Conservation (phyloP, 2,797 vertebrate genomes). For the Steatocranus sp. region DNA sequence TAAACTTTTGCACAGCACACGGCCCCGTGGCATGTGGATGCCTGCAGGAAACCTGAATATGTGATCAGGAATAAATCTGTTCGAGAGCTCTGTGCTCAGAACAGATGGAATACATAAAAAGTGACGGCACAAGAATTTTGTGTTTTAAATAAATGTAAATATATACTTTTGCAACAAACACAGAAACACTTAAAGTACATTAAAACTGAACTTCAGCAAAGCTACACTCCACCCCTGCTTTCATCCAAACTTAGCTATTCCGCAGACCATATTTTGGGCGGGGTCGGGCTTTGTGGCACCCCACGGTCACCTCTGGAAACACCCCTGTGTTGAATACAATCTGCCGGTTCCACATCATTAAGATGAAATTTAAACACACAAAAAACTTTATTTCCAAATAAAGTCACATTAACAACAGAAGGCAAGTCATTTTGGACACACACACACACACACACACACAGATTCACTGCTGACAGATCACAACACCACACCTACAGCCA, state of each 20-base stretch:
- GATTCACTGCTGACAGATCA: neutral
- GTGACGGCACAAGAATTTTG: neutral
- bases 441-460: neutral
- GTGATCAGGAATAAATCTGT: neutral
- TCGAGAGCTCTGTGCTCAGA: neutral
- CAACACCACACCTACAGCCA: neutral
- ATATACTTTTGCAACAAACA: neutral
- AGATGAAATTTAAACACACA: too few relatives aligned
- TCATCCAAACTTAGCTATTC: too few relatives aligned
- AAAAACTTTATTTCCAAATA: too few relatives aligned
- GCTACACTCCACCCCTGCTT: too few relatives aligned
- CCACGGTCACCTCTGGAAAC: too few relatives aligned
- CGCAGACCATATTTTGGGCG: too few relatives aligned
- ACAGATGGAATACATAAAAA: neutral
- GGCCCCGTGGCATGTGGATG: accelerated
- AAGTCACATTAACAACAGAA: too few relatives aligned
- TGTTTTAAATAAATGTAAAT: neutral
- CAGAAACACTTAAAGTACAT: neutral
- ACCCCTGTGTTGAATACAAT: too few relatives aligned
- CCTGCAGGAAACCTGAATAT: neutral
- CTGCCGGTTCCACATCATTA: too few relatives aligned
- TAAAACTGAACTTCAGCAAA: too few relatives aligned
- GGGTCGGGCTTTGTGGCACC: too few relatives aligned
- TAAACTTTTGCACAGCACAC: neutral
- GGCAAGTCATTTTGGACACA: too few relatives aligned